A percentile compares a stretch with the other conserved stretches of the same genome.
Evolutionary conservation across 2,888 invertebrate species (phyloP).

Genomic region (Phragmatobia fuliginosa): DNA sequence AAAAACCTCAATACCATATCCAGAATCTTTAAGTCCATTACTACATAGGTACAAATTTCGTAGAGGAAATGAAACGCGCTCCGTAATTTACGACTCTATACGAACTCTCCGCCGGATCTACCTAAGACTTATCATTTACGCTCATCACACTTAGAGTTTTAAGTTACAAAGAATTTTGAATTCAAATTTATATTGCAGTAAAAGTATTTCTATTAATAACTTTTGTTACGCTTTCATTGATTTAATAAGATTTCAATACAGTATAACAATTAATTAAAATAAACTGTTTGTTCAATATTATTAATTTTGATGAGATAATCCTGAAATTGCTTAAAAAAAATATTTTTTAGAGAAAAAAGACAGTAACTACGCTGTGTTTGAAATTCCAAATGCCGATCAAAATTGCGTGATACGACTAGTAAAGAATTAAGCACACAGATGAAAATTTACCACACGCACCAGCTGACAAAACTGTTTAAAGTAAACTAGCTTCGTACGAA

Average conservation of each 20-base stretch:
- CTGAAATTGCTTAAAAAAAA: too few relatives aligned
- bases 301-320: too few relatives aligned
- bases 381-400: too few relatives aligned
- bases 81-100: slow-evolving; percentile 76
- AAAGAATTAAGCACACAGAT: neutral
- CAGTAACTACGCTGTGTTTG: too few relatives aligned
- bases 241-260: neutral
- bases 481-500: neutral
- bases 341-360: too few relatives aligned
- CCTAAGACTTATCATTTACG: slow-evolving; percentile 82
- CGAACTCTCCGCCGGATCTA: slow-evolving; percentile 70
- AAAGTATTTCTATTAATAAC: neutral
- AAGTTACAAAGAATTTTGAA: slow-evolving; percentile 51
- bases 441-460: neutral
- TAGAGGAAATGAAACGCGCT: slow-evolving; percentile 83
- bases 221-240: neutral
- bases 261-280: too few relatives aligned
- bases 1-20: slow-evolving; percentile 45
- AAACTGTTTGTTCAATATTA: too few relatives aligned
- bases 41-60: slow-evolving; percentile 73
- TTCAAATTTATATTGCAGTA: slow-evolving; percentile 27
- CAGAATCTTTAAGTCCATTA: slow-evolving; percentile 45
- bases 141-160: slow-evolving; percentile 60
- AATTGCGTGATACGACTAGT: neutral
- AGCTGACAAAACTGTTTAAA: neutral